Evolutionary conservation across 1,140 invertebrate genomes (phyloP), one percentile per base, ranked within the genome.

Genomic region (Listronotus bonariensis): DNA sequence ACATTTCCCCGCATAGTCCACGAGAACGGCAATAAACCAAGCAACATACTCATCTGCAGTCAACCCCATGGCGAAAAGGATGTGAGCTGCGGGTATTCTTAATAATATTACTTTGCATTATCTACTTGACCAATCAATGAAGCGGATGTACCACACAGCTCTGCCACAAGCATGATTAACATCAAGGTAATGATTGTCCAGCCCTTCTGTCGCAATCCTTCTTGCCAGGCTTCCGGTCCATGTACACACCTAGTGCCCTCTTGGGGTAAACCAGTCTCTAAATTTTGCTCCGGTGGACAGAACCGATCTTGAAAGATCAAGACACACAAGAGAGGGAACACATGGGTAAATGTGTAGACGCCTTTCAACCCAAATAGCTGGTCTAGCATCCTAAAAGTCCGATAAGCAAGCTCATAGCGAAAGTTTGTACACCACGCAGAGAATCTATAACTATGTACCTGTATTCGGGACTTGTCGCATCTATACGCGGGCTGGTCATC

Each of bases 241-340:
- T 45, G 15, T 1, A 12, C 8, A 42, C 54, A 42, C 3, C 53
- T 4, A 0, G 53, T 4, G 0, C 40, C 53, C 1, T 12, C 11
- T 26, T 1, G 1, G 18, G 36, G 36, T 1, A n/a, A 5, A 34
- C 15, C 36, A 9, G 34, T 53, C 6, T 11, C 14, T 10, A 6
- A 6, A 2, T 15, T 8, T 41, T 56, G 53, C 41, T 43, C 40
- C 0, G 53, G 53, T 6, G 53, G 53, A 6, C 14, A 6, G 4
- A 41, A 40, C 5, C 53, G n/a, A 26, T 55, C 53, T 20, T 56
- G 54, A 15, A 56, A 56, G 5, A 56, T 12, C 7, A 56, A 17
- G 1, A 56, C 10, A 42, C 54, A 9, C 3, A 18, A 18, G 6
- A 56, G 40, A 20, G 14, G 54, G 17, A 56, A 56, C 5, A 56